Evolutionary conservation across 2,113 vertebrate species (phyloP).

Genomic region (Athene noctua): DNA sequence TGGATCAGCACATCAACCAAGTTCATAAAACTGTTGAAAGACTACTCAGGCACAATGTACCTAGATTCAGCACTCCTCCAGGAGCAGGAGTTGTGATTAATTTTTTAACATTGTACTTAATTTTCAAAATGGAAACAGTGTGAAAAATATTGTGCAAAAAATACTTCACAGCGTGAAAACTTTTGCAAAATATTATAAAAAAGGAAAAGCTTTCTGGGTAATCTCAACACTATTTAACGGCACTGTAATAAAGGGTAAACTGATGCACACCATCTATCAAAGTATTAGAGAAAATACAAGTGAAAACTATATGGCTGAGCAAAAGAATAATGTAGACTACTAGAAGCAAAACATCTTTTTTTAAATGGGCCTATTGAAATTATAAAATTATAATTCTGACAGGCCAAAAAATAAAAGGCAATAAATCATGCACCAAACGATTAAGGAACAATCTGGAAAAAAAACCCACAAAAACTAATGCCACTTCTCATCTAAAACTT

Average conservation of each 20-base stretch:
- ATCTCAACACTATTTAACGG: neutral
- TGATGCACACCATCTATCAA: neutral
- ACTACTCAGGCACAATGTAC: neutral
- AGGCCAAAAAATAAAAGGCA: neutral
- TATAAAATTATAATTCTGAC: neutral
- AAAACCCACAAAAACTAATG: neutral
- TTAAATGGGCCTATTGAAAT: neutral
- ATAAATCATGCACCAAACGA: rapidly evolving
- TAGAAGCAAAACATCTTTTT: neutral
- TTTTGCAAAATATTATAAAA: neutral
- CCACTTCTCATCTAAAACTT: neutral
- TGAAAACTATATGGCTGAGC: neutral
- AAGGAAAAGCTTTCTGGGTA: neutral
- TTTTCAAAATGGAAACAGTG: neutral
- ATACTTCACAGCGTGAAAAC: too few species aligned
- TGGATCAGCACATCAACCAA: neutral
- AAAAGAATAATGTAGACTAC: neutral
- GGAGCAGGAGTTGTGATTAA: neutral
- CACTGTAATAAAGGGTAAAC: neutral
- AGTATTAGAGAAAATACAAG: neutral
- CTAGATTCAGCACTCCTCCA: neutral
- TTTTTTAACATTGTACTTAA: neutral
- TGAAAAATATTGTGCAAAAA: neutral
- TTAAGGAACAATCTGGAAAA: neutral
- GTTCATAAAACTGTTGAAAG: neutral